phyloP scores from a whole-genome alignment of 1,140 invertebrate species.

The Zelostemma sp. region DNA sequence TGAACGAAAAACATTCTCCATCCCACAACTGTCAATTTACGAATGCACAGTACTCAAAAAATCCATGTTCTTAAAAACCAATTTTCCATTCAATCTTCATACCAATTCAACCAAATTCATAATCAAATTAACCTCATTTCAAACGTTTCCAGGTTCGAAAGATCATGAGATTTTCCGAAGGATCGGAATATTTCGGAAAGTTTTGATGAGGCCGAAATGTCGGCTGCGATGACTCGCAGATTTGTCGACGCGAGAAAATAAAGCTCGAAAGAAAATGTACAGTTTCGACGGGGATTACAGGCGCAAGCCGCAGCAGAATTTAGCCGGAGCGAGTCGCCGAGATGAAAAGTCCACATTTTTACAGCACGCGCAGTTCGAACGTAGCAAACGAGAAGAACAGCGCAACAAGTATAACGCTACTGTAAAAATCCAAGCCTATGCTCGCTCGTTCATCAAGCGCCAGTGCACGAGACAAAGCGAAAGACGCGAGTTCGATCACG shows the following conservation, averaged over 20 bases:
- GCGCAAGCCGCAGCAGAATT: slow-evolving; percentile 88
- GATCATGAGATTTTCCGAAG: no score
- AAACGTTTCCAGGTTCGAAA: no score
- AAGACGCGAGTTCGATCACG: slow-evolving; percentile 78
- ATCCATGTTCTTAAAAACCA: no score
- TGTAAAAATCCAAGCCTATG: slow-evolving; percentile 82
- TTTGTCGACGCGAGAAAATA: no score
- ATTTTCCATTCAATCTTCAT: no score
- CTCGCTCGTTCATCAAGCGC: slow-evolving; percentile 81
- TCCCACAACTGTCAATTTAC: background rate
- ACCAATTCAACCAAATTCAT: no score
- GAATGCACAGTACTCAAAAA: background rate
- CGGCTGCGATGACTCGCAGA: background rate
- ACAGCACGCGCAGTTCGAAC: slow-evolving; percentile 83
- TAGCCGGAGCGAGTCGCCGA: slow-evolving; percentile 87
- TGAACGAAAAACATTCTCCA: background rate
- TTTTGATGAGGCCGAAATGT: background rate
- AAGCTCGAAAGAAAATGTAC: background rate
- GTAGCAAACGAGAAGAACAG: slow-evolving; percentile 86
- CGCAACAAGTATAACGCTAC: slow-evolving; percentile 78
- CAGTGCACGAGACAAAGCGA: slow-evolving; percentile 76
- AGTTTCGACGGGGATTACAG: slow-evolving; percentile 92
- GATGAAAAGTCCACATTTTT: slow-evolving; percentile 83
- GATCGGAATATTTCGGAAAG: no score
- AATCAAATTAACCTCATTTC: no score